phyloP scores from a whole-genome alignment of 2,113 vertebrate genomes.

The Zootoca vivipara region DNA sequence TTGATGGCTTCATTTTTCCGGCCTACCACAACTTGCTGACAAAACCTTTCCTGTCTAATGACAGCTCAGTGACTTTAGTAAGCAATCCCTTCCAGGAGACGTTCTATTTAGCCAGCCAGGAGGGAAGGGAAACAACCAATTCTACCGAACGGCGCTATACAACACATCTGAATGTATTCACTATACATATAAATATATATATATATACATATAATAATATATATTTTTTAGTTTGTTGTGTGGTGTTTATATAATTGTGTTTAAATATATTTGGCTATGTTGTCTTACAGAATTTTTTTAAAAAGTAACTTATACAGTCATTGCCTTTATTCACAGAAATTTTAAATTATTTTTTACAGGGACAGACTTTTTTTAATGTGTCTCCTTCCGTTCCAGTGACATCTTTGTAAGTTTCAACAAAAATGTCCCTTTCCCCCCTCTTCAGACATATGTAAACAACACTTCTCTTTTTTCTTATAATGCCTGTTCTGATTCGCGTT shows the following conservation, averaged over 20 bases:
- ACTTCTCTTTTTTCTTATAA: constrained; percentile 44
- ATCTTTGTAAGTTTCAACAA: constrained; percentile 44
- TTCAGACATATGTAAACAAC: constrained; percentile 59
- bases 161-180: constrained; percentile 46
- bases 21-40: neutral
- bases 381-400: constrained; percentile 37
- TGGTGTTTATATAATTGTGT: constrained; percentile 73
- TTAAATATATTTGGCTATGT: constrained; percentile 62
- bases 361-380: constrained; percentile 46
- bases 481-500: constrained; percentile 63
- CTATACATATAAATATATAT: neutral
- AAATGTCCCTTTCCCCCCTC: constrained; percentile 50
- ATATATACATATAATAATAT: neutral
- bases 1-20: neutral
- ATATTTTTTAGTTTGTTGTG: constrained; percentile 49
- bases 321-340: constrained; percentile 59
- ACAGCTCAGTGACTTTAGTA: constrained; percentile 14
- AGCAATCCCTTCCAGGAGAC: constrained; percentile 43
- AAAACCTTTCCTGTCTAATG: constrained; percentile 29
- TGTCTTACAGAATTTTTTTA: constrained; percentile 55
- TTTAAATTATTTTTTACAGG: constrained; percentile 64
- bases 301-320: constrained; percentile 71
- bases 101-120: constrained; percentile 34
- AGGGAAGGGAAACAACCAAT: constrained; percentile 14
- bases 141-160: constrained; percentile 27